These are phyloP conservation scores for Trissolcus brochymenae DNA, from an alignment of 2,888 invertebrate species.

Conservation along the genomic window DNA sequence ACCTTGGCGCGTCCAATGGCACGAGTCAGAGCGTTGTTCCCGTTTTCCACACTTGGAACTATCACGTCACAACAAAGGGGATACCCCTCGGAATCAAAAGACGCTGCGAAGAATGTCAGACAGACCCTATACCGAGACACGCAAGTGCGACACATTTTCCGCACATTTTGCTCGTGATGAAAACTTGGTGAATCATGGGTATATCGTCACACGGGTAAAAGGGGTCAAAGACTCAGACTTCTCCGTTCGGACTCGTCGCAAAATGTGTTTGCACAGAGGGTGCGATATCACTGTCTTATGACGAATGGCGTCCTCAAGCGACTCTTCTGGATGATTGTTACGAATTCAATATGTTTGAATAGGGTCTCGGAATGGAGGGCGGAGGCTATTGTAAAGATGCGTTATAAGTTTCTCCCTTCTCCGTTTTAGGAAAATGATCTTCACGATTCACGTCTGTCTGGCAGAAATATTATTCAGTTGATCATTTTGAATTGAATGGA, in stretches of 20 bases:
- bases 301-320: conserved; percentile 13
- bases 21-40: conserved; percentile 30
- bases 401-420: too few species aligned
- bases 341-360: conserved; percentile 32
- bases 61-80: conserved; percentile 45
- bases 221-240: conserved; percentile 48
- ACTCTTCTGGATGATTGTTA: conserved; percentile 25
- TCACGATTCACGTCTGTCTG: too few species aligned
- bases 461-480: too few species aligned
- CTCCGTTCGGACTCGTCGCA: conserved; percentile 4
- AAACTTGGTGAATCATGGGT: conserved; percentile 52
- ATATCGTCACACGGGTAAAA: conserved; percentile 34
- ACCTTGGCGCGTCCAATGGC: conserved; percentile 38
- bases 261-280: conserved; percentile 42
- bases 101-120: conserved; percentile 35
- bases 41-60: conserved; percentile 37
- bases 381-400: too few species aligned
- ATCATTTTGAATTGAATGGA: too few species aligned
- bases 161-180: conserved; percentile 40
- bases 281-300: conserved; percentile 37
- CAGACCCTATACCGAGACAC: conserved; percentile 26
- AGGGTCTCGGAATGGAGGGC: too few species aligned
- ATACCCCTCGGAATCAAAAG: conserved; percentile 51
- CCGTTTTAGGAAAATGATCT: too few species aligned
- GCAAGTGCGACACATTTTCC: conserved; percentile 43